A percentile compares a stretch with the other conserved stretches of the same genome.
Evolutionary conservation across 2,888 invertebrate species (phyloP).

Genomic region (Teleiodes luculella): DNA sequence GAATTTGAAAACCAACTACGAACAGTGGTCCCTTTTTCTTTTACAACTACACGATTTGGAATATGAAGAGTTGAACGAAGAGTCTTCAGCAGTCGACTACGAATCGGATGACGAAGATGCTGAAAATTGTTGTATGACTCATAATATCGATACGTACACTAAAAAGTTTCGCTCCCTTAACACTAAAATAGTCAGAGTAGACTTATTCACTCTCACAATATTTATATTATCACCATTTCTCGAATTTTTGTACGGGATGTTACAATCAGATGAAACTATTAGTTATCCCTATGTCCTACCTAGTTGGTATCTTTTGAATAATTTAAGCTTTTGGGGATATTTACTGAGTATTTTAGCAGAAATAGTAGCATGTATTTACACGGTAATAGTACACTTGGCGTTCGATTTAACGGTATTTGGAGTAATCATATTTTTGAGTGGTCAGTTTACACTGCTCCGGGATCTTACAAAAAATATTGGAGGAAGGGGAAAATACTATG

Average conservation of each 20-base stretch:
- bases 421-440: conserved; percentile 57
- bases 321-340: conserved; percentile 37
- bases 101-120: conserved; percentile 36
- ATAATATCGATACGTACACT: conserved; percentile 40
- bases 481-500: conserved; percentile 36
- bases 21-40: conserved; percentile 43
- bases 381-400: conserved; percentile 46
- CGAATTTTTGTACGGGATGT: conserved; percentile 37
- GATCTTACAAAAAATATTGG: conserved; percentile 46
- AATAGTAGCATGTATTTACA: conserved; percentile 43
- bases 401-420: conserved; percentile 55
- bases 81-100: conserved; percentile 25
- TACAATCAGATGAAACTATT: conserved; percentile 24
- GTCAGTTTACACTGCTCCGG: conserved; percentile 49
- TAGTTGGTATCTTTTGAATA: conserved; percentile 48
- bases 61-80: conserved; percentile 30
- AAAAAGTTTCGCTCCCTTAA: conserved; percentile 37
- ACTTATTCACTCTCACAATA: conserved; percentile 42
- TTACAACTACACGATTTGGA: conserved; percentile 39
- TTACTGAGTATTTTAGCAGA: conserved; percentile 40
- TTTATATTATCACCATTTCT: conserved; percentile 52
- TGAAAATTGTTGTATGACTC: conserved; percentile 24
- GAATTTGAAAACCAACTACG: conserved; percentile 35
- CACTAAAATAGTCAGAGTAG: conserved; percentile 39
- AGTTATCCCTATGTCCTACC: conserved; percentile 54